phyloP scores from a whole-genome alignment of 2,888 invertebrate species.

The Amphipyra berbera region DNA sequence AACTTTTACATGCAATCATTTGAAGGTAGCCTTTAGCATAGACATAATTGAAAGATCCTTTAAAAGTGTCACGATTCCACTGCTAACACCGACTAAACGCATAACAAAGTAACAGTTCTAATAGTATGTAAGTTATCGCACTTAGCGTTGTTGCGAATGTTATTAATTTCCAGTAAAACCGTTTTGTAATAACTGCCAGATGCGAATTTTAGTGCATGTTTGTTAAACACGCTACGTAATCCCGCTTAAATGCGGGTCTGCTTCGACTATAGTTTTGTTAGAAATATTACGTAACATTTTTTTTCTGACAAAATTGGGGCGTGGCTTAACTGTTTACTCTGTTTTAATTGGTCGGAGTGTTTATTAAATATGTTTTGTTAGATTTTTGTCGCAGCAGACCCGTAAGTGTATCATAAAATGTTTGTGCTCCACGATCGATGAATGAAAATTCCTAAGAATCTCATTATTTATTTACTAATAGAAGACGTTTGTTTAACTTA shows the following conservation, averaged over 20 bases:
- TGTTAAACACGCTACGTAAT: background rate
- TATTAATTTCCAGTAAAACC: slow-evolving; percentile 1
- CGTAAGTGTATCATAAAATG: background rate
- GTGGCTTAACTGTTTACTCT: too few relatives aligned
- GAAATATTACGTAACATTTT: too few relatives aligned
- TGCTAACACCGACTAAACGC: background rate
- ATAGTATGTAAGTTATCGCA: slow-evolving; percentile 10
- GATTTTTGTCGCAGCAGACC: too few relatives aligned
- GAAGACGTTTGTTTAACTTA: too few relatives aligned
- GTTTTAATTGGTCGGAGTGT: too few relatives aligned
- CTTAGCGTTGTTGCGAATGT: slow-evolving; percentile 34
- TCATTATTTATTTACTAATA: too few relatives aligned
- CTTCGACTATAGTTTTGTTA: too few relatives aligned
- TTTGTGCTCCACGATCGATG: background rate
- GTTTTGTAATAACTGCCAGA: slow-evolving; percentile 18
- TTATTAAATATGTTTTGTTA: too few relatives aligned
- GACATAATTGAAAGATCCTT: slow-evolving; percentile 5
- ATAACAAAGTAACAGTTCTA: background rate
- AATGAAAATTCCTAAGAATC: background rate
- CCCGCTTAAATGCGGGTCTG: too few relatives aligned
- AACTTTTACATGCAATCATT: background rate
- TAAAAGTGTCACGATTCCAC: background rate
- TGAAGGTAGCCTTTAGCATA: too few relatives aligned
- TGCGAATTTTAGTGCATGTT: slow-evolving; percentile 35
- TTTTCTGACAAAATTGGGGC: too few relatives aligned